Percentiles rank a stretch among this genome's conserved stretches.
phyloP scores from a whole-genome alignment of 2,113 vertebrate species.

The Gulo gulo region DNA sequence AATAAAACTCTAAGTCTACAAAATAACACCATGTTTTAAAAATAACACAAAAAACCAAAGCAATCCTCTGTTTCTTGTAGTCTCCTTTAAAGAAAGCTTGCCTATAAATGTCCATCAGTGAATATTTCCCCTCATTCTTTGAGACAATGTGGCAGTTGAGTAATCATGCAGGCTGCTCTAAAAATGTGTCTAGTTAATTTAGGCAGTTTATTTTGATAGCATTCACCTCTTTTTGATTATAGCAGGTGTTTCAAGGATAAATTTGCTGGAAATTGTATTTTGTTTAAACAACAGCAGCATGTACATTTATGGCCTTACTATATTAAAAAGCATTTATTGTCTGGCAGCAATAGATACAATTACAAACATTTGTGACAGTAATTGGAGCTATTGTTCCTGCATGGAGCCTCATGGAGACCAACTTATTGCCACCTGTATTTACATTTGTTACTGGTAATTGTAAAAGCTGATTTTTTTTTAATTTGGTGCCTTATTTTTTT shows the following conservation, averaged over 20 bases:
- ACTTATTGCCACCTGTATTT: conserved; percentile 75
- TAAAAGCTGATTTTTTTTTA: conserved; percentile 47
- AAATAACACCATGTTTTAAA: conserved; percentile 41
- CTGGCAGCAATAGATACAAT: conserved; percentile 76
- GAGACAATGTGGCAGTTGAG: conserved; percentile 56
- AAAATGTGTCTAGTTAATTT: conserved; percentile 75
- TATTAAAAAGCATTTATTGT: conserved; percentile 77
- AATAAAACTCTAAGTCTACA: conserved; percentile 37
- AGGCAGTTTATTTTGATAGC: conserved; percentile 77
- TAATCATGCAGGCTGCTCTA: conserved; percentile 72
- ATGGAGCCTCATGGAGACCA: conserved; percentile 64
- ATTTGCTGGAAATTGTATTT: conserved; percentile 75
- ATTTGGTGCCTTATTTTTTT: conserved; percentile 42
- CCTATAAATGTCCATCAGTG: conserved; percentile 47
- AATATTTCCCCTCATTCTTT: conserved; percentile 53
- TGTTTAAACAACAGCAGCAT: conserved; percentile 77
- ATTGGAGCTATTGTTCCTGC: conserved; percentile 73
- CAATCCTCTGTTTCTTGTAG: conserved; percentile 2
- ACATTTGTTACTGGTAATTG: conserved; percentile 72
- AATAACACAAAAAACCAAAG: conserved; percentile 24
- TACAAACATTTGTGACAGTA: conserved; percentile 78
- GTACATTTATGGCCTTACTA: conserved; percentile 76
- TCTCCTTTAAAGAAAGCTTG: conserved; percentile 50
- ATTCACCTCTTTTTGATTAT: conserved; percentile 78
- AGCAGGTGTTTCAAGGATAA: conserved; percentile 80